Percentiles rank a stretch among this genome's conserved stretches.
phyloP scores from a whole-genome alignment of 2,888 invertebrate species.

The Drosophila mimica region DNA sequence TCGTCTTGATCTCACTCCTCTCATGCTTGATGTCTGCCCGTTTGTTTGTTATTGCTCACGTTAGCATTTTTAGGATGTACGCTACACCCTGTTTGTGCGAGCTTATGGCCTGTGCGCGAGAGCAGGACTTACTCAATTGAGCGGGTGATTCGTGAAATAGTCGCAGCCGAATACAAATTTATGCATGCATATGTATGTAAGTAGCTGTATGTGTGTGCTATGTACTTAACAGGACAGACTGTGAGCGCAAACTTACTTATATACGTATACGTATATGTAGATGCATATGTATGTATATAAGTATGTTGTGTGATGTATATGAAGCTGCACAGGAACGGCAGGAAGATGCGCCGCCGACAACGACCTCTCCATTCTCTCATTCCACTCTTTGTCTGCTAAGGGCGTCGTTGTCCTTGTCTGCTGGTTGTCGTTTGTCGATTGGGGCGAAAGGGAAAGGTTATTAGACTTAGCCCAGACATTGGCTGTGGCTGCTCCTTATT shows the following conservation, averaged over 20 bases:
- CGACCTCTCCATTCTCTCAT: constrained; percentile 12
- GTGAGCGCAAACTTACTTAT: constrained; percentile 25
- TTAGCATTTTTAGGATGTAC: constrained; percentile 54
- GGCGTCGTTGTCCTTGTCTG: constrained; percentile 34
- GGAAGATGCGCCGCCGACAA: constrained; percentile 41
- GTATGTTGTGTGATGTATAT: constrained; percentile 32
- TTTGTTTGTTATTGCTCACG: constrained; percentile 63
- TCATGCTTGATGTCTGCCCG: constrained; percentile 39
- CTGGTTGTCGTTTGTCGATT: constrained; percentile 33
- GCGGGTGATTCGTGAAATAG: constrained; percentile 4
- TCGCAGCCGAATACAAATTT: constrained; percentile 5
- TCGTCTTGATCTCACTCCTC: constrained; percentile 8
- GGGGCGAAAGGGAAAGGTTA: constrained; percentile 81
- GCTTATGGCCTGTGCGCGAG: constrained; percentile 6
- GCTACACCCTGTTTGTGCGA: constrained; percentile 36
- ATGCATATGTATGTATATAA: constrained; percentile 7
- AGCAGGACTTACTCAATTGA: constrained; percentile 2
- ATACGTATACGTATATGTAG: not conserved
- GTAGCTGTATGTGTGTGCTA: not conserved
- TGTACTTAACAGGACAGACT: constrained; percentile 32
- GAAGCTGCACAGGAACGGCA: constrained; percentile 46
- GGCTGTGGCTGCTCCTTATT: constrained; percentile 63
- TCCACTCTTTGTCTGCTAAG: constrained; percentile 5
- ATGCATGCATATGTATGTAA: not conserved
- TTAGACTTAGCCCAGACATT: constrained; percentile 79